These are phyloP conservation scores for Graphium colonna DNA, from an alignment of 2,888 invertebrate species.

Conservation along the genomic window DNA sequence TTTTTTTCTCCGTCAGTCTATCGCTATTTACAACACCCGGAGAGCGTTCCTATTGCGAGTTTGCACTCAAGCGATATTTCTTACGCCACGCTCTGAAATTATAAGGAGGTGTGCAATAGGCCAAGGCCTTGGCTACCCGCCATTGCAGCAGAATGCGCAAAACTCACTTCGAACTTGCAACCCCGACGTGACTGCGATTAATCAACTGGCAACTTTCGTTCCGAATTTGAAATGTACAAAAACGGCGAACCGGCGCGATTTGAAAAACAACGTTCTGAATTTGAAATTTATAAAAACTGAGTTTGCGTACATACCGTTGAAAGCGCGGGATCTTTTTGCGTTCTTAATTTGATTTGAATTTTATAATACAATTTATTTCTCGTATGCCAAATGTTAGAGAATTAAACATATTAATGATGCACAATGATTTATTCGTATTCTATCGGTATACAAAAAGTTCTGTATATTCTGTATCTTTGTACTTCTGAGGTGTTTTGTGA, in stretches of 20 bases:
- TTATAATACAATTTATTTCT: not conserved
- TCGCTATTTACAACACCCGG: not conserved
- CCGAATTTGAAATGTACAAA: not conserved
- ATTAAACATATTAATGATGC: too few species aligned
- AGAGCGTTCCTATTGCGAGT: constrained; percentile 8
- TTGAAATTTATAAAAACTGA: too few species aligned
- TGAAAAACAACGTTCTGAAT: too few species aligned
- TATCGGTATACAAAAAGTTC: too few species aligned
- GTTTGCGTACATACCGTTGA: too few species aligned
- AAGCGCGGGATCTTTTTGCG: not conserved
- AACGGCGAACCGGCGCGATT: too few species aligned
- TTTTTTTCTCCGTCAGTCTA: not conserved
- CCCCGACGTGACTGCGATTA: constrained; percentile 7
- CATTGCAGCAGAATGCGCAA: constrained; percentile 16
- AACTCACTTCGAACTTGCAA: constrained; percentile 13
- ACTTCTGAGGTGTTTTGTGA: too few species aligned
- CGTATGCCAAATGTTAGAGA: not conserved
- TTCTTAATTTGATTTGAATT: not conserved
- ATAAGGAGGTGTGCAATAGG: constrained; percentile 22
- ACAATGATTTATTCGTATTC: too few species aligned
- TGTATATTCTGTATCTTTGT: too few species aligned
- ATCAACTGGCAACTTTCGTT: constrained; percentile 1
- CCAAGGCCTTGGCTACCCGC: constrained; percentile 21
- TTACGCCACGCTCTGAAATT: constrained; percentile 20
- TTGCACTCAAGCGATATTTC: constrained; percentile 21